phyloP scores from a whole-genome alignment of 2,797 vertebrate species.

The Serranus cabrilla region DNA sequence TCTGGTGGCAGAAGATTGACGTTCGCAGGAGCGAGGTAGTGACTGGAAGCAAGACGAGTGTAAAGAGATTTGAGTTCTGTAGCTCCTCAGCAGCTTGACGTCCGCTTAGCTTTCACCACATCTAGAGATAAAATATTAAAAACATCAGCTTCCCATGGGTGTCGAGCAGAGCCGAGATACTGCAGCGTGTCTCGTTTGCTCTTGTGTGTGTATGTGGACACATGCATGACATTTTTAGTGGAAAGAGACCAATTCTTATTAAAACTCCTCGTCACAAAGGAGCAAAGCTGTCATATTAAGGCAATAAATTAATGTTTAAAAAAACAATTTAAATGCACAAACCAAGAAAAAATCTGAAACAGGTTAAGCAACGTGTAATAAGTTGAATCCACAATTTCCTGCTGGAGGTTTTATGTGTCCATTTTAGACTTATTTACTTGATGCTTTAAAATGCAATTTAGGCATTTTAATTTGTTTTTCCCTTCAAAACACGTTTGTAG shows the following conservation, averaged over 20 bases:
- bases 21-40: slow-evolving; percentile 16
- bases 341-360: not conserved
- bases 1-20: slow-evolving; percentile 49
- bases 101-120: slow-evolving; percentile 52
- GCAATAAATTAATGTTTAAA: not conserved
- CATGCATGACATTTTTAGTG: not conserved
- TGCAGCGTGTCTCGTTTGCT: slow-evolving; percentile 23
- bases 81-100: slow-evolving; percentile 46
- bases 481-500: not conserved
- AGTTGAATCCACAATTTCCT: not conserved
- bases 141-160: slow-evolving; percentile 47
- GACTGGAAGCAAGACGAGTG: slow-evolving; percentile 40
- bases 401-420: not conserved
- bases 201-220: not conserved
- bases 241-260: not conserved
- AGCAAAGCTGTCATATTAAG: not conserved
- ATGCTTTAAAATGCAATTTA: not conserved
- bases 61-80: slow-evolving; percentile 48
- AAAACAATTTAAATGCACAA: slow-evolving; percentile 2
- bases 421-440: not conserved
- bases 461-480: not conserved
- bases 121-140: slow-evolving; percentile 63
- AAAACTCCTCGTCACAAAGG: not conserved
- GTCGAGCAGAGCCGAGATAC: slow-evolving; percentile 19
- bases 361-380: not conserved